Evolutionary conservation across 2,113 vertebrate genomes (phyloP), one percentile per base, ranked within the genome.

Genomic region (Anas platyrhynchos): DNA sequence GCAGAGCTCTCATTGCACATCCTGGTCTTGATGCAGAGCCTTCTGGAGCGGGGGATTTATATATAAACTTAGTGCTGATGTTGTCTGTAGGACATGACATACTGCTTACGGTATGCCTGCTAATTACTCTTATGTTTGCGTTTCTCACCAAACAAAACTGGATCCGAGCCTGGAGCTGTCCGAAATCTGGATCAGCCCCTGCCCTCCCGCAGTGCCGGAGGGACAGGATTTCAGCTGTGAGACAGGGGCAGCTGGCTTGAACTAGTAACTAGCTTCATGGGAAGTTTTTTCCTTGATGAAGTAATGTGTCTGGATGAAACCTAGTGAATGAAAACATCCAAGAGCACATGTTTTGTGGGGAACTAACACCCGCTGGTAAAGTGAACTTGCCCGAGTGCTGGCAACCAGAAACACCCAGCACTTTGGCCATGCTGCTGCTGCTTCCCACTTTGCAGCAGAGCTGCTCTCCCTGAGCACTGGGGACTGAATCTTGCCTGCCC

Each of bases 31-130:
- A 12, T 18, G 16, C 36, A 63, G 23, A 63, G 25, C 25, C 26
- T 21, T 63, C 31, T 18, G 43, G 31, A 12, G 18, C 13, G 9
- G 26, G 25, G n/a, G 48, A 36, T 36, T n/a, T n/a, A 13, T 52
- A 17, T 71, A 52, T 71, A 71, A 52, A 52, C 13, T 20, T 6
- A 50, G 17, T 27, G 26, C 48, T 16, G 50, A 36, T 52, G 12
- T 46, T 56, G 14, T 18, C 29, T 23, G 9, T 9, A 25, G 44
- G 12, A 43, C 29, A 8, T 18, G 75, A 21, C 34, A 4, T 52
- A 0, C 48, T 9, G 38, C 14, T 21, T 3, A 9, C 16, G 15
- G 26, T 20, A 16, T 14, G 21, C 16, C 31, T 54, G 34, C 16
- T 43, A 7, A 23, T 38, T 38, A 6, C 29, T 23, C 23, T 21